Percentiles rank a stretch among this genome's conserved stretches.
Conservation (phyloP, 2,888 invertebrate species). For the Pocota personata region DNA sequence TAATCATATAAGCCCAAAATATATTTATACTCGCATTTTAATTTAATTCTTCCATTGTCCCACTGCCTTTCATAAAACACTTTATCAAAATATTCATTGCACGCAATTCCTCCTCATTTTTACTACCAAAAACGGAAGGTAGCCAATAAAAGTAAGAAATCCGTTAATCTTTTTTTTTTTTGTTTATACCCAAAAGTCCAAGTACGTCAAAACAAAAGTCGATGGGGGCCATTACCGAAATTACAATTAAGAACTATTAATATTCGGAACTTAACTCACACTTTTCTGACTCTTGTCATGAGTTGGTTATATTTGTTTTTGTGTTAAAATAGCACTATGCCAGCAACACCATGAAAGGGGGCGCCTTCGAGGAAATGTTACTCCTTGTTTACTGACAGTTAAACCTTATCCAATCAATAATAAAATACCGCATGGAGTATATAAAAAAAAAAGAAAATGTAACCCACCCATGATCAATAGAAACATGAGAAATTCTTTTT, state of each 20-base stretch:
- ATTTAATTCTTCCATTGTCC: background rate
- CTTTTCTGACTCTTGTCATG: background rate
- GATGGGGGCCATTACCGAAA: conserved; percentile 19
- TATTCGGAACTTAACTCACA: conserved; percentile 11
- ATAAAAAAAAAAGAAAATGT: background rate
- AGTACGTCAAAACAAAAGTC: conserved; percentile 28
- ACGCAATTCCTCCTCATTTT: conserved; percentile 2
- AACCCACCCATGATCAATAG: background rate
- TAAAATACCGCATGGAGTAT: background rate
- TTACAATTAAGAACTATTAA: conserved; percentile 17
- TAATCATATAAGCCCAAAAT: background rate
- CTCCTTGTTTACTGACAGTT: background rate
- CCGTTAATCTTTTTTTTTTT: conserved; percentile 32
- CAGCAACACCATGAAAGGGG: background rate
- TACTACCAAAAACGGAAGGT: conserved; percentile 17
- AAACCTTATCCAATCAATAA: background rate
- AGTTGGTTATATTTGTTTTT: background rate
- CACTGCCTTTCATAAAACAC: background rate
- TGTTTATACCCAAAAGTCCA: conserved; percentile 17
- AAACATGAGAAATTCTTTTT: background rate
- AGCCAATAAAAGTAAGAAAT: conserved; percentile 20
- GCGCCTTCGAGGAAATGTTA: conserved; percentile 2
- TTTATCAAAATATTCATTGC: conserved; percentile 9
- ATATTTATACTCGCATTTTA: background rate
- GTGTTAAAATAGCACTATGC: background rate